A percentile compares a stretch with the other conserved stretches of the same genome.
phyloP scores from a whole-genome alignment of 2,113 vertebrate genomes.

The Phoxinus phoxinus region DNA sequence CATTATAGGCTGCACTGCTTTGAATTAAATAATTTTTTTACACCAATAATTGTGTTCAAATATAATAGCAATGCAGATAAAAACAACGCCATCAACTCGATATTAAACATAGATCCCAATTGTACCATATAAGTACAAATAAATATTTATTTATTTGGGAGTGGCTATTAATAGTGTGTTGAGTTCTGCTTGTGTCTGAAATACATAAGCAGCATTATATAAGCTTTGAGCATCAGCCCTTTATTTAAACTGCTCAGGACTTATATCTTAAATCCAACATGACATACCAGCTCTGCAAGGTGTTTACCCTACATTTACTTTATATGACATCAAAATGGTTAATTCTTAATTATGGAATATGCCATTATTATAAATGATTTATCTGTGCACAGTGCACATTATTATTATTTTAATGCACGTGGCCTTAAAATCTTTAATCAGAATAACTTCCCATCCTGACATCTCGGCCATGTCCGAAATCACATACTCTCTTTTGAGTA shows the following conservation, averaged over 20 bases:
- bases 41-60: background rate
- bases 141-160: background rate
- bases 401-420: no score
- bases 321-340: background rate
- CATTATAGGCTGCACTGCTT: background rate
- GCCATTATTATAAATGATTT: no score
- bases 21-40: background rate
- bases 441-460: no score
- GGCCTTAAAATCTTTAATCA: no score
- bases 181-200: background rate
- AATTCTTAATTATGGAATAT: no score
- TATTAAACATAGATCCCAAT: background rate
- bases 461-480: no score
- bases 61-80: background rate
- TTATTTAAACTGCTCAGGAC: background rate
- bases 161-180: background rate
- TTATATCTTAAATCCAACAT: background rate
- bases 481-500: no score
- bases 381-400: no score
- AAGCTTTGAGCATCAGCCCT: background rate
- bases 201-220: constrained; percentile 8
- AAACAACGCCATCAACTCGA: background rate
- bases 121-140: background rate
- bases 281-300: background rate
- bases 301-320: background rate